phyloP scores from a whole-genome alignment of 1,140 invertebrate species.

The Drosophila lini region DNA sequence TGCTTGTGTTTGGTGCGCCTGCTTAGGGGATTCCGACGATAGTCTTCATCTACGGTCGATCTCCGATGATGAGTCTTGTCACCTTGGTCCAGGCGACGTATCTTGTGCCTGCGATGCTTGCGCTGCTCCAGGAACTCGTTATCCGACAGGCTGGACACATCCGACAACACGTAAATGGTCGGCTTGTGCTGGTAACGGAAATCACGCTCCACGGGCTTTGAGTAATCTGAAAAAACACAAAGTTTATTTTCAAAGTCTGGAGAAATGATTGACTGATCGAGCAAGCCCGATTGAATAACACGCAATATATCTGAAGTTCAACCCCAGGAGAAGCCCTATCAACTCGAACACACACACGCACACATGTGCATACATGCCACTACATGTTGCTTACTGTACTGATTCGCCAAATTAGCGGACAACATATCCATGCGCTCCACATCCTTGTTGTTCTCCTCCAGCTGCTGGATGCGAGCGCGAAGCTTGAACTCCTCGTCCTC shows the following conservation, averaged over 20 bases:
- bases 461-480: constrained; percentile 72
- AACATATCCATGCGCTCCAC: constrained; percentile 77
- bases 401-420: constrained; percentile 64
- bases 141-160: constrained; percentile 66
- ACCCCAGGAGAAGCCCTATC: neutral
- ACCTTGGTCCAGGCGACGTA: constrained; percentile 26
- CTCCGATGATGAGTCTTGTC: neutral
- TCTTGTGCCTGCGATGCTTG: constrained; percentile 39
- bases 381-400: constrained; percentile 72
- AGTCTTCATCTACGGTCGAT: neutral
- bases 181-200: constrained; percentile 25
- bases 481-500: constrained; percentile 78
- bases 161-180: constrained; percentile 47
- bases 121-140: constrained; percentile 44
- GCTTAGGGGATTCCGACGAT: constrained; percentile 19
- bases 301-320: neutral
- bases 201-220: constrained; percentile 23
- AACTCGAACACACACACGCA: neutral
- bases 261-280: neutral
- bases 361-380: neutral
- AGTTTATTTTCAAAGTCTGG: neutral
- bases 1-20: constrained; percentile 20
- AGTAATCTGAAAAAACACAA: constrained; percentile 45
- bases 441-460: constrained; percentile 81
- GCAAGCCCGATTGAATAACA: neutral